Evolutionary conservation across 2,113 vertebrate genomes (phyloP).

Genomic region (Labeo rohita): DNA sequence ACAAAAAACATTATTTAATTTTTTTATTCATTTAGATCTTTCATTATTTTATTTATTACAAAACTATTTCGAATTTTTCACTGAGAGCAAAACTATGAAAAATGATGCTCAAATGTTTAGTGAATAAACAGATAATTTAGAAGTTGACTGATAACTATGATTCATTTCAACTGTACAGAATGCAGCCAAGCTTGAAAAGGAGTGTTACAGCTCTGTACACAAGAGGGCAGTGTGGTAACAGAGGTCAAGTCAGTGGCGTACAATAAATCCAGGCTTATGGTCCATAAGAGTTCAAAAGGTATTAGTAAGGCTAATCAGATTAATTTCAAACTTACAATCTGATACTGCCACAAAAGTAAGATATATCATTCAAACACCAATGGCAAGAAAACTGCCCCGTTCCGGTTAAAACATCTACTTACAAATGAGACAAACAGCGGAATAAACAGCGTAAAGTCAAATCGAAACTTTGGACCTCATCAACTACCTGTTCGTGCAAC

Average conservation of each 20-base stretch:
- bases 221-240: slow-evolving; percentile 50
- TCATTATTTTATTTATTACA: not conserved
- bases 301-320: not conserved
- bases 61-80: not conserved
- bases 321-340: not conserved
- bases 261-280: not conserved
- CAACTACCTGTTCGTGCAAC: not conserved
- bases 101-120: not conserved
- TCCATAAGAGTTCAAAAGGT: not conserved
- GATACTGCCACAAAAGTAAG: not conserved
- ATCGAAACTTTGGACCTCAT: not conserved
- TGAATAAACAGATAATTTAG: not conserved
- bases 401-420: not conserved
- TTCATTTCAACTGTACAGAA: not conserved
- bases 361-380: not conserved
- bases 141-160: not conserved
- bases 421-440: not conserved
- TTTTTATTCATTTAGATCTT: too few relatives aligned
- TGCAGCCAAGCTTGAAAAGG: not conserved
- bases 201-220: slow-evolving; percentile 32
- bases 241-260: slow-evolving; percentile 1
- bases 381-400: not conserved
- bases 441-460: not conserved
- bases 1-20: too few relatives aligned
- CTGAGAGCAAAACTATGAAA: not conserved